Evolutionary conservation across 2,797 vertebrate genomes (phyloP).

Genomic region (Paguma larvata): DNA sequence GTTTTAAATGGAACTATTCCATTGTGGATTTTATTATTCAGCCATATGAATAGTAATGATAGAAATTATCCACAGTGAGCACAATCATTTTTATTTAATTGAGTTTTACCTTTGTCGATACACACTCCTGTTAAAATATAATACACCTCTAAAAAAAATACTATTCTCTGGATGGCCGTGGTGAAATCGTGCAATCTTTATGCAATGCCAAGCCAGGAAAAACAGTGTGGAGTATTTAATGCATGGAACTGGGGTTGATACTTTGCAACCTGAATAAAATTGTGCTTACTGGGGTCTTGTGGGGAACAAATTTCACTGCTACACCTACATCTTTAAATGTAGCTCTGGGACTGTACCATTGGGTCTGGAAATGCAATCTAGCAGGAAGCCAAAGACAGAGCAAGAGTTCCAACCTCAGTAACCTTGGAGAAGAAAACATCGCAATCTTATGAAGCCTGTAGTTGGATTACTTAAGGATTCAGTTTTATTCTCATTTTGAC

Average conservation of each 20-base stretch:
- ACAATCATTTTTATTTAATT: slow-evolving; percentile 54
- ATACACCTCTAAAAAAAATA: slow-evolving; percentile 31
- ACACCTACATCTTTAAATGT: background rate
- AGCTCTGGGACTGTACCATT: background rate
- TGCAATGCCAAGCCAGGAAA: background rate
- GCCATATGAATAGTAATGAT: background rate
- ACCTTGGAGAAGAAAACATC: slow-evolving; percentile 2
- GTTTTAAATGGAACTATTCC: slow-evolving; percentile 64
- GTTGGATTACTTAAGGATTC: slow-evolving; percentile 54
- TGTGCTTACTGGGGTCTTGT: slow-evolving; percentile 10
- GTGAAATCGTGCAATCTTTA: background rate
- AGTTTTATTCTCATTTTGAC: slow-evolving; percentile 52
- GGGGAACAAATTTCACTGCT: background rate
- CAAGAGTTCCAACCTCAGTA: background rate
- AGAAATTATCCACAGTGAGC: slow-evolving; percentile 43
- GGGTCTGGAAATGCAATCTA: background rate
- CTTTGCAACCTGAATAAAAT: slow-evolving; percentile 41
- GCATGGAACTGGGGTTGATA: background rate
- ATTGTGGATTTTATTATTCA: slow-evolving; percentile 48
- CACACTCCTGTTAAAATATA: slow-evolving; percentile 65
- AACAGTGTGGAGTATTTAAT: slow-evolving; percentile 51
- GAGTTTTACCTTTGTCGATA: slow-evolving; percentile 43
- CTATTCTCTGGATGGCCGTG: background rate
- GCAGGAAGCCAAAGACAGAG: background rate
- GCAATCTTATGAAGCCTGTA: background rate